A percentile compares a stretch with the other conserved stretches of the same genome.
Evolutionary conservation across 53 echinoderm and acorn worm species (phyloP).

Genomic region (Holothuria leucospilota): DNA sequence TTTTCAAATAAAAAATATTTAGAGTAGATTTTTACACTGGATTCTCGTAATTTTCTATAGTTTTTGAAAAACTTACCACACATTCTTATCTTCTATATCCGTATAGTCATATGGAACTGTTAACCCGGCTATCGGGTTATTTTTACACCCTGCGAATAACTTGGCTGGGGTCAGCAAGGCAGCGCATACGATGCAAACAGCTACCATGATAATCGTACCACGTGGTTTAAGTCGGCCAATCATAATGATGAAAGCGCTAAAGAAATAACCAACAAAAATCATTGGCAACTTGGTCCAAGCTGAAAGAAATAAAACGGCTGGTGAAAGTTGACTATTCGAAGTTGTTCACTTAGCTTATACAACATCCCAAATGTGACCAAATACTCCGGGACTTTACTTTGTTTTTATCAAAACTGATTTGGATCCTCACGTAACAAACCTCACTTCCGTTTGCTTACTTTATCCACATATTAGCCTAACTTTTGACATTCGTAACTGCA

Average conservation of each 20-base stretch:
- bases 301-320: constrained; percentile 2
- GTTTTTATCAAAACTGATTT: too few relatives aligned
- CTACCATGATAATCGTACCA: constrained; percentile 39
- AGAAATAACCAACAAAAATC: constrained; percentile 26
- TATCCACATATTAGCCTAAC: too few relatives aligned
- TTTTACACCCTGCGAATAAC: constrained; percentile 23
- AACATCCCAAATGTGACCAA: too few relatives aligned
- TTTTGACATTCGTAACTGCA: too few relatives aligned
- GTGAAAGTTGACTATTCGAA: too few relatives aligned
- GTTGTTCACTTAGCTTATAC: too few relatives aligned
- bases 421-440: too few relatives aligned
- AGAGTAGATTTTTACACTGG: too few relatives aligned
- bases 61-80: constrained; percentile 5
- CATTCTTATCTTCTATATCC: neutral
- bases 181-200: constrained; percentile 7
- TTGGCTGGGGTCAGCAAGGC: constrained; percentile 5
- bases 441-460: too few relatives aligned
- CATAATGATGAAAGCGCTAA: constrained; percentile 30
- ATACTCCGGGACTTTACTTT: too few relatives aligned
- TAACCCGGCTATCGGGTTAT: constrained; percentile 21
- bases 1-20: too few relatives aligned
- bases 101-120: constrained; percentile 22
- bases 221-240: constrained; percentile 28
- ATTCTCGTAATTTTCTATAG: neutral
- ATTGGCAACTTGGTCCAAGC: constrained; percentile 29